Conservation (phyloP, 2,797 vertebrate species). For the Microctenopoma steveboyesi region DNA sequence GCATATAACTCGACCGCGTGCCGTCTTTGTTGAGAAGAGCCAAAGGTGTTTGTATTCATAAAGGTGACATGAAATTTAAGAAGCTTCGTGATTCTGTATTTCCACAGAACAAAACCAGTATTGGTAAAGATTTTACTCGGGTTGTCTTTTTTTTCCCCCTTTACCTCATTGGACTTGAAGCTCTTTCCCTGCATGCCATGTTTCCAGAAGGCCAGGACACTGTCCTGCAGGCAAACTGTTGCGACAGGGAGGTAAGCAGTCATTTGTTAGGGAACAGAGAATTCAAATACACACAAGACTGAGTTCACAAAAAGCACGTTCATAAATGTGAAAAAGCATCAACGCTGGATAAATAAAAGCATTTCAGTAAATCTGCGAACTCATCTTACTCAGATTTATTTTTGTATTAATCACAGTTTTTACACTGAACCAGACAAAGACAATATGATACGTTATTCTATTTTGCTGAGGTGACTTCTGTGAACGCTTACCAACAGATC, state of each 20-base stretch:
- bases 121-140: neutral
- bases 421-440: neutral
- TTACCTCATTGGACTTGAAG: conserved; percentile 98
- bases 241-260: conserved; percentile 24
- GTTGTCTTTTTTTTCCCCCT: conserved; percentile 19
- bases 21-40: conserved; percentile 32
- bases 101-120: too few species aligned
- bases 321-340: neutral
- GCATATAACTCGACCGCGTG: conserved; percentile 13
- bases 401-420: neutral
- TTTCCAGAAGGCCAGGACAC: conserved; percentile 98
- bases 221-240: conserved; percentile 98
- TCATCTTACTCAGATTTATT: too few species aligned
- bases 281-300: conserved; percentile 13
- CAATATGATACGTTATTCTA: too few species aligned
- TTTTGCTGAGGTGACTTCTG: neutral
- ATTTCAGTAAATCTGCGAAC: neutral
- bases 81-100: too few species aligned
- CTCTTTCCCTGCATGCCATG: conserved; percentile 99
- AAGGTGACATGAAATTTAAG: neutral
- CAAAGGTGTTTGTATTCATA: conserved; percentile 23
- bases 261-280: conserved; percentile 18
- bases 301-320: neutral
- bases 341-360: neutral
- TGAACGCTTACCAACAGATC: conserved; percentile 91